Evolutionary conservation across 2,888 invertebrate genomes (phyloP).

Genomic region (Colletes collaris): DNA sequence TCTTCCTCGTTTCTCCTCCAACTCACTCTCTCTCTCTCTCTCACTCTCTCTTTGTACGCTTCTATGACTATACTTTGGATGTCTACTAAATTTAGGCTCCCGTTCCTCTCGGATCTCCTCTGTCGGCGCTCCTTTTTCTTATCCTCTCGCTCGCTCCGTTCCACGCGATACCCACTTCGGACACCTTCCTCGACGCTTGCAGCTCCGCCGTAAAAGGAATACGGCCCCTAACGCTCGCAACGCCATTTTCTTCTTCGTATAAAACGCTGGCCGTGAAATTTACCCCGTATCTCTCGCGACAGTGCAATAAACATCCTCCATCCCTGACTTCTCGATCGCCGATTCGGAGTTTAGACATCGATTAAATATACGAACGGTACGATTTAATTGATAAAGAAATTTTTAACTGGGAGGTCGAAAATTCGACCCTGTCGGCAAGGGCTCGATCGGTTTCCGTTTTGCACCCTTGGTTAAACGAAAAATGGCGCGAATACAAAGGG

Average conservation of each 20-base stretch:
- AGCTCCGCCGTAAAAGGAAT: slow-evolving; percentile 65
- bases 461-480: no score
- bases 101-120: slow-evolving; percentile 33
- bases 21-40: slow-evolving; percentile 24
- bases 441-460: no score
- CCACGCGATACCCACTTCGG: slow-evolving; percentile 28
- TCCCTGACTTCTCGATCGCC: background rate
- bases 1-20: slow-evolving; percentile 31
- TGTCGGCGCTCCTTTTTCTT: slow-evolving; percentile 11
- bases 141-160: slow-evolving; percentile 1
- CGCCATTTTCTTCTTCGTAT: slow-evolving; percentile 60
- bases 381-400: no score
- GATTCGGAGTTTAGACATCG: slow-evolving; percentile 6
- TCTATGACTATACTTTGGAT: slow-evolving; percentile 64
- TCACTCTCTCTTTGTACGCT: slow-evolving; percentile 49
- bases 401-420: no score
- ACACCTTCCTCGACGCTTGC: slow-evolving; percentile 43
- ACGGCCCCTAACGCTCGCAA: slow-evolving; percentile 71
- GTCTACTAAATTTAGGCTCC: slow-evolving; percentile 71
- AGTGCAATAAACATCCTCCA: slow-evolving; percentile 33
- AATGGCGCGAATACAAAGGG: no score
- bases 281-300: slow-evolving; percentile 30
- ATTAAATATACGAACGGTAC: no score
- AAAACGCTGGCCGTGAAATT: slow-evolving; percentile 43
- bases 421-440: no score